Evolutionary conservation across 2,113 vertebrate genomes (phyloP), one percentile per base, ranked within the genome.

Genomic region (Vombatus ursinus): DNA sequence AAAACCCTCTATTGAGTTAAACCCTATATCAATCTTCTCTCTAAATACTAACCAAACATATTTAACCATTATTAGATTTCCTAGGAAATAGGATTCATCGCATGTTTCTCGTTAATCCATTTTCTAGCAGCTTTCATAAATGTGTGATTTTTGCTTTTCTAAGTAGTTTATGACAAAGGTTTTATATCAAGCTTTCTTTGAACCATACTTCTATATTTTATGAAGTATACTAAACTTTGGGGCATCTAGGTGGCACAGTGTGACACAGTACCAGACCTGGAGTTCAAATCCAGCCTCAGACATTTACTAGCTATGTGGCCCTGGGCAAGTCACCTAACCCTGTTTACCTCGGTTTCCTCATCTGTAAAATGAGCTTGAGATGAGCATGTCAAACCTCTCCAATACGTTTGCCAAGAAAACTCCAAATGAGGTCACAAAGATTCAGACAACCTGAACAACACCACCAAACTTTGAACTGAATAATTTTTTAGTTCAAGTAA

Each of bases 141-240:
- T 97, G 97, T 90, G 94, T 2, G 94, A 44, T 96, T 96, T 68
- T 68, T 91, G n/a, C 49, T 98, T 97, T 93, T 96, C 95, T 48
- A 92, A 94, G 26, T 94, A 96, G 89, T 94, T 97, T 95, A 54
- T n/a, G n/a, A n/a, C n/a, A n/a, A n/a, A n/a, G n/a, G n/a, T 97
- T 50, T 92, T 48, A 94, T 98, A 16, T 53, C 10, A 89, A 53
- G 0, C 31, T 4, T 93, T 96, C 89, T 96, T 94, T 52, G 91
- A 96, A 95, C 50, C 23, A 92, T 92, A 92, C 8, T 53, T 96
- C 89, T 95, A 93, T 31, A 50, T 96, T 93, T 52, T 97, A 52
- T 92, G 12, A 51, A 96, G 92, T 49, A 95, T 16, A 89, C 49
- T 95, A 93, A 96, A 89, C 91, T 96, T 97, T 97, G 7, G 24